A percentile compares a stretch with the other conserved stretches of the same genome.
These are phyloP conservation scores for Sinocyclocheilus anshuiensis DNA, from an alignment of 2,113 vertebrate genomes.

Conservation along the genomic window DNA sequence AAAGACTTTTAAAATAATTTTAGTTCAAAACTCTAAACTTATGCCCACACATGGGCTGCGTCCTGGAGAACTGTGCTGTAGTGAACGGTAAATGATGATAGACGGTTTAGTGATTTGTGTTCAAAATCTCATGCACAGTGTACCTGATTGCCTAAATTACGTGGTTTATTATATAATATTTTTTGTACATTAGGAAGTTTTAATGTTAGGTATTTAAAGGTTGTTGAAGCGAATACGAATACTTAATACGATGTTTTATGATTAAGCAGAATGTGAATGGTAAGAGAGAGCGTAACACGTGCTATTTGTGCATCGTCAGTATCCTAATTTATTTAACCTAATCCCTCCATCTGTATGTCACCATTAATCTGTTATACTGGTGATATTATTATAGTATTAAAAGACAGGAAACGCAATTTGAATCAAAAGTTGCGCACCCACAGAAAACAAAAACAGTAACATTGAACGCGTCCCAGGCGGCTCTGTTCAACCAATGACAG, in stretches of 20 bases:
- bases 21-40: no score
- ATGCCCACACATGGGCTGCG: constrained; percentile 19
- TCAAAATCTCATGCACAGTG: neutral
- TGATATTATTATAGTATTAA: neutral
- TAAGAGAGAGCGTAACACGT: neutral
- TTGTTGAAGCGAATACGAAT: neutral
- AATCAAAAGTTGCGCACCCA: neutral
- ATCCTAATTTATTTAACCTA: neutral
- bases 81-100: neutral
- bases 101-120: neutral
- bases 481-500: constrained; percentile 3
- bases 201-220: neutral
- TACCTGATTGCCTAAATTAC: neutral
- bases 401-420: neutral
- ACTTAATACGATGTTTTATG: neutral
- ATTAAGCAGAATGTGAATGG: neutral
- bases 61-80: neutral
- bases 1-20: no score
- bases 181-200: neutral
- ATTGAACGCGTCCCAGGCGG: neutral
- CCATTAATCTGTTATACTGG: neutral
- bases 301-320: neutral
- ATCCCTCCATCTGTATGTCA: neutral
- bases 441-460: neutral
- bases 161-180: neutral